Conservation (phyloP, 2,113 vertebrate species). For the Cettia cetti region DNA sequence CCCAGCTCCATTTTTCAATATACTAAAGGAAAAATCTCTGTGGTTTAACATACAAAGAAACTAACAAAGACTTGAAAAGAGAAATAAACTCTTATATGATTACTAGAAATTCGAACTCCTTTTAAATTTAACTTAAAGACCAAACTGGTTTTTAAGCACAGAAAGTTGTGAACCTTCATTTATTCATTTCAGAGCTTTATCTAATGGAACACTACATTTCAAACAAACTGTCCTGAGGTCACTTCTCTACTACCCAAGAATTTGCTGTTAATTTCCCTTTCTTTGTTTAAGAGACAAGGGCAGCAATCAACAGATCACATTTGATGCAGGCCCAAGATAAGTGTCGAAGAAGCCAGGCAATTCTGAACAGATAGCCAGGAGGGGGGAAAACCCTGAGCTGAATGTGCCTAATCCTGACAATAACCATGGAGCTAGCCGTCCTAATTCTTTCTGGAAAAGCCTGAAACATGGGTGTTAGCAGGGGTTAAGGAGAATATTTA, state of each 20-base stretch:
- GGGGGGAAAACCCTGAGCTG: neutral
- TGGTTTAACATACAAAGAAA: constrained; percentile 27
- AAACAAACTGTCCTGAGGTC: neutral
- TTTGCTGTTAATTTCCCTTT: neutral
- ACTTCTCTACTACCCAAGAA: neutral
- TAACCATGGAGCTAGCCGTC: neutral
- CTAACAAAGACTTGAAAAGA: neutral
- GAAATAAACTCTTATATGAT: neutral
- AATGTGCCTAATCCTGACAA: neutral
- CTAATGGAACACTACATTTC: neutral
- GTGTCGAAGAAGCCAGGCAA: neutral
- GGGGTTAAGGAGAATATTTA: constrained; percentile 34
- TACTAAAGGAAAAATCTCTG: neutral
- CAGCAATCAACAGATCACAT: neutral
- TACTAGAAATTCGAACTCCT: neutral
- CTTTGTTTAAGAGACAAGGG: neutral
- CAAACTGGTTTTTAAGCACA: neutral
- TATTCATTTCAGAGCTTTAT: neutral
- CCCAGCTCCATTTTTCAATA: constrained; percentile 18
- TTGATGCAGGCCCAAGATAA: neutral
- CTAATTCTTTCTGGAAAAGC: constrained; percentile 10
- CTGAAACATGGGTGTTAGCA: neutral
- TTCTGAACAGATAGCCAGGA: rapidly evolving
- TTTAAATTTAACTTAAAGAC: neutral
- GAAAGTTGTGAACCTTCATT: neutral